These are phyloP conservation scores for Steatocranus sp. DNA, from an alignment of 2,797 vertebrate species.

Conservation along the genomic window DNA sequence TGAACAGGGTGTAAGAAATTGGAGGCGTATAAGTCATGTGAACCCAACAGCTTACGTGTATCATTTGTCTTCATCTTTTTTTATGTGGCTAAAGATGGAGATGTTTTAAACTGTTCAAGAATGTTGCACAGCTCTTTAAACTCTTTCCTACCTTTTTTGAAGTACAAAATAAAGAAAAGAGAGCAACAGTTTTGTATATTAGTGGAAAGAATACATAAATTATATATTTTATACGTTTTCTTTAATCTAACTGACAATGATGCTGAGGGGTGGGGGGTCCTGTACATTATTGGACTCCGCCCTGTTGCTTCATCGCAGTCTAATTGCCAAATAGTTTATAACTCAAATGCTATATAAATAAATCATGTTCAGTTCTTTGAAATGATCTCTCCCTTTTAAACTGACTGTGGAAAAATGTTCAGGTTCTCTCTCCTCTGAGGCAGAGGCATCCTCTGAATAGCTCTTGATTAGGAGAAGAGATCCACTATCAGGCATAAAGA, in stretches of 20 bases:
- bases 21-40: not conserved
- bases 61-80: not conserved
- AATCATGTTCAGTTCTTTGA: not conserved
- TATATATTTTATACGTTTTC: not conserved
- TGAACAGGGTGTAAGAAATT: not conserved
- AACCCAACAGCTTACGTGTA: not conserved
- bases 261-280: not conserved
- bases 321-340: not conserved
- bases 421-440: not conserved
- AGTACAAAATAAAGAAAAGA: not conserved
- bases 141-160: not conserved
- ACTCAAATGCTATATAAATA: not conserved
- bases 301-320: not conserved
- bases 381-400: not conserved
- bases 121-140: not conserved
- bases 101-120: not conserved
- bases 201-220: not conserved
- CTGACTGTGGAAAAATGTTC: not conserved
- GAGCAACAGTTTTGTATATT: not conserved
- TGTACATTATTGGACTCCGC: accelerated
- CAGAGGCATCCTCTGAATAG: not conserved
- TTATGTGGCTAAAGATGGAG: not conserved
- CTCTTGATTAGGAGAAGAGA: not conserved
- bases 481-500: not conserved
- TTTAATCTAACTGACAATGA: not conserved